Base-by-base conservation (phyloP, 2,797 vertebrate genomes). In the Chelonia mydas region DNA sequence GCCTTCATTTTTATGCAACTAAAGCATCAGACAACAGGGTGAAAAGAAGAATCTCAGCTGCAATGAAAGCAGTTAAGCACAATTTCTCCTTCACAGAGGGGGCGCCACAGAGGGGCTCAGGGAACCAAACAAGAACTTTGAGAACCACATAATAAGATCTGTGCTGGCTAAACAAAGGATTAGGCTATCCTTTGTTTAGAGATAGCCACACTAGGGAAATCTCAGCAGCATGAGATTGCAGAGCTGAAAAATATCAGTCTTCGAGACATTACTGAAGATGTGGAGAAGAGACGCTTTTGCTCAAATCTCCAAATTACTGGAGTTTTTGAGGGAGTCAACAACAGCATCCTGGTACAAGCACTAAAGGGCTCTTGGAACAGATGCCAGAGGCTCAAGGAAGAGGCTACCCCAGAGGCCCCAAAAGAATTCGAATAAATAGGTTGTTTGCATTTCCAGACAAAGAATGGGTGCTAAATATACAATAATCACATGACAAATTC, bases 101-200 rank as follows among this genome's bases (percentile, higher is more conserved):
- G 90, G 86, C 28, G 50, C 55, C 61, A 31, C 57, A 78, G 84
- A 96, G 88, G 17, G 68, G n/a, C 51, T 88, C 81, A 15, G 55
- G 33, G 37, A 84, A n/a, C 90, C 65, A 53, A 88, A 53, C 45
- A 83, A 90, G 21, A 86, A 41, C 84, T 95, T 90, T n/a, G 57
- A 96, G 27, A 50, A 83, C 21, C 86, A 25, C 31, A 5, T 3
- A 41, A 86, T 87, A 92, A 93, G 61, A 95, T 86, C 41, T 90
- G 37, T 47, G 83, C 49, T 4, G 33, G 61, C 59, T 3, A 78
- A 95, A 88, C 54, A 95, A 92, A 94, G 92, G 91, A 74, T 68
- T 68, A 53, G 19, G 51, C 51, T 53, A 53, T 21, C 19, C 51
- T 53, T 53, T 53, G 51, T 53, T 53, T 21, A 68, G 33, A n/a